phyloP scores from a whole-genome alignment of 1,140 invertebrate genomes.

The Pseudomyrmex dendroicus region DNA sequence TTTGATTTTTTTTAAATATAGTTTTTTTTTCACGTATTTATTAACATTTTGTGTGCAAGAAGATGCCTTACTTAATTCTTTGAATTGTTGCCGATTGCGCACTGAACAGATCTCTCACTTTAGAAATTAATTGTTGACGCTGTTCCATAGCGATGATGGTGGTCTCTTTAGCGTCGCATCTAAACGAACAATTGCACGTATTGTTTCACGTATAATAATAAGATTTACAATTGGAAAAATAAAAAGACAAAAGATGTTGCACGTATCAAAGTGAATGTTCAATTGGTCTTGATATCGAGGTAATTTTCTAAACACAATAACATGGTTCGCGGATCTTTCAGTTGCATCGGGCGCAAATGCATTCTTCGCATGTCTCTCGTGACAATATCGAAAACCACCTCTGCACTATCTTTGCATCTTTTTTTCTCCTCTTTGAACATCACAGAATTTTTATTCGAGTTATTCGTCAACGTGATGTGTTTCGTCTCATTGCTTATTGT shows the following conservation, averaged over 20 bases:
- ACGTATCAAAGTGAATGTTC: not conserved
- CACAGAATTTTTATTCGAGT: not conserved
- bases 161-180: conserved; percentile 70
- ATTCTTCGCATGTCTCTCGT: conserved; percentile 75
- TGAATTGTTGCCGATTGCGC: conserved; percentile 73
- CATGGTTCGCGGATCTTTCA: conserved; percentile 73
- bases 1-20: not conserved
- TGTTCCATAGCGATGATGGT: conserved; percentile 61
- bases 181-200: conserved; percentile 53
- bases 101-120: conserved; percentile 70
- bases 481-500: conserved; percentile 1
- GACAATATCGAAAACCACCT: conserved; percentile 72
- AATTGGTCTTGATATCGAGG: conserved; percentile 64
- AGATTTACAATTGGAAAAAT: not conserved
- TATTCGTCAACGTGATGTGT: not conserved
- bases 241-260: no score
- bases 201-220: conserved; percentile 36
- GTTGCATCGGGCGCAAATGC: conserved; percentile 73
- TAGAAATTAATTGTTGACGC: conserved; percentile 67
- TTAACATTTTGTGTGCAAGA: conserved; percentile 1
- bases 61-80: conserved; percentile 73
- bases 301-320: conserved; percentile 78
- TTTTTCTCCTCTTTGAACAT: not conserved
- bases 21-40: not conserved
- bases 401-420: conserved; percentile 20